Percentiles rank a stretch among this genome's conserved stretches.
Evolutionary conservation across 1,140 invertebrate genomes (phyloP).

Genomic region (Bombus breviceps): DNA sequence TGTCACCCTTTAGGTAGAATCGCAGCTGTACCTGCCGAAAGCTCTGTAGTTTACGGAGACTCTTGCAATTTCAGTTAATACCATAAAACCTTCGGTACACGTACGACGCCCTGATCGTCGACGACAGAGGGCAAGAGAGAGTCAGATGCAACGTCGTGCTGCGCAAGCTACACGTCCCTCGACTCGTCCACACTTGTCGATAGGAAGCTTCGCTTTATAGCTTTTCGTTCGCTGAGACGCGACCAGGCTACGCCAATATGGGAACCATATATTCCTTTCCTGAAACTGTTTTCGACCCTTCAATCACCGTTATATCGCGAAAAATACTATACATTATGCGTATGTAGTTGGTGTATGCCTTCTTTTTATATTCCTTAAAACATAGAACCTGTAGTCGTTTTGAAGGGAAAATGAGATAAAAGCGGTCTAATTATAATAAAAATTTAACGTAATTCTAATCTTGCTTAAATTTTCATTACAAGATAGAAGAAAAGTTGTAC

Average conservation of each 20-base stretch:
- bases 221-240: conserved; percentile 51
- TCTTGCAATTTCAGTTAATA: conserved; percentile 79
- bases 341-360: too few relatives aligned
- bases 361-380: too few relatives aligned
- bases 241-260: background rate
- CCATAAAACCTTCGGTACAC: conserved; percentile 76
- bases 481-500: too few relatives aligned
- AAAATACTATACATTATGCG: too few relatives aligned
- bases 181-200: conserved; percentile 60
- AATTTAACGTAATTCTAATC: too few relatives aligned
- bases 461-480: too few relatives aligned
- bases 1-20: conserved; percentile 50
- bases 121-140: background rate
- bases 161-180: conserved; percentile 25
- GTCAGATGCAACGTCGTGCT: conserved; percentile 7
- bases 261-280: background rate
- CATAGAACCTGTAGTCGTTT: too few relatives aligned
- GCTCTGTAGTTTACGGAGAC: conserved; percentile 70
- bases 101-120: conserved; percentile 44
- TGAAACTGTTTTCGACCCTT: background rate
- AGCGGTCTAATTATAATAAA: too few relatives aligned
- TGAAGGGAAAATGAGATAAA: too few relatives aligned
- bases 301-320: background rate
- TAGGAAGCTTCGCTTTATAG: conserved; percentile 60
- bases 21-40: conserved; percentile 38